phyloP scores from a whole-genome alignment of 2,797 vertebrate species.

The Microcaecilia unicolor region DNA sequence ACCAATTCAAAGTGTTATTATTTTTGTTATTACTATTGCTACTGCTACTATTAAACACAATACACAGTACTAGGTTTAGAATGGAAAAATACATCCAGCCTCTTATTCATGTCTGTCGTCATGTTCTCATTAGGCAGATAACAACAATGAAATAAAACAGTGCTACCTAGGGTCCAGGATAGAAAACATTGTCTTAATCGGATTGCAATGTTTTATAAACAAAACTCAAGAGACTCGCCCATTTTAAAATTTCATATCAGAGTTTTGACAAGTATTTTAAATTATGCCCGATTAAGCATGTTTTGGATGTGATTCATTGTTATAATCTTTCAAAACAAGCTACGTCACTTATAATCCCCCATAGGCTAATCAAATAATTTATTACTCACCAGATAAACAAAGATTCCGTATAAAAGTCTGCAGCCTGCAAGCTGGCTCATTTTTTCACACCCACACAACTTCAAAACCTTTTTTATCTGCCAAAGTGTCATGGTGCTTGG shows the following conservation, averaged over 20 bases:
- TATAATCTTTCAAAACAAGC: conserved; percentile 7
- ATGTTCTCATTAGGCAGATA: conserved; percentile 5
- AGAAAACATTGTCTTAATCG: neutral
- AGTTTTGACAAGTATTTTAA: conserved; percentile 4
- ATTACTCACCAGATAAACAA: neutral
- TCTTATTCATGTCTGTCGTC: neutral
- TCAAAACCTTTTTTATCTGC: neutral
- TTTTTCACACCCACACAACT: neutral
- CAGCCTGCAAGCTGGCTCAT: neutral
- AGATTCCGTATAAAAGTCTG: neutral
- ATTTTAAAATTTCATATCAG: neutral
- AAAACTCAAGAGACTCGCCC: neutral
- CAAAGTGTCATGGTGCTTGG: neutral
- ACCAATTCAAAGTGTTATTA: too few relatives aligned
- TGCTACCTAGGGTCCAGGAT: neutral
- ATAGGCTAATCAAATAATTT: neutral
- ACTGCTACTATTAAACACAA: too few relatives aligned
- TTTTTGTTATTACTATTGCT: too few relatives aligned
- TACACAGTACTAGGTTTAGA: too few relatives aligned
- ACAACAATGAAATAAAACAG: conserved; percentile 1
- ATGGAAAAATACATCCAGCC: neutral
- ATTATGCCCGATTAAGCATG: neutral
- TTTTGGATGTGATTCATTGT: neutral
- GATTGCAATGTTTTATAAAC: neutral
- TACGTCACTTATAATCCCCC: neutral